Percentiles rank a stretch among this genome's conserved stretches.
These are phyloP conservation scores for Parambassis ranga DNA, from an alignment of 2,797 vertebrate species.

Conservation along the genomic window DNA sequence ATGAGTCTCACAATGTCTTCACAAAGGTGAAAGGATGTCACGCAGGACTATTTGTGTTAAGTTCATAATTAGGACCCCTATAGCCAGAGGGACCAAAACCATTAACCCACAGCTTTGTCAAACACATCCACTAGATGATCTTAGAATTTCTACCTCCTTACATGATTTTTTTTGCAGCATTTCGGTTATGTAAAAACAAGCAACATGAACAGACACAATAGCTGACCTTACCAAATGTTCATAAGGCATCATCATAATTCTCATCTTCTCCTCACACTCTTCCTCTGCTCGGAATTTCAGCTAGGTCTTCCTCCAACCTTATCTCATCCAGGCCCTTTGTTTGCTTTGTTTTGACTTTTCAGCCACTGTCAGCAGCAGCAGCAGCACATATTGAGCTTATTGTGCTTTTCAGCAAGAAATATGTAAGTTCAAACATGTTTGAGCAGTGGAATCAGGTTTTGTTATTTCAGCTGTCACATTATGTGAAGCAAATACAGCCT, in stretches of 20 bases:
- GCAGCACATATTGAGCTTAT: background rate
- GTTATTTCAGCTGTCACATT: background rate
- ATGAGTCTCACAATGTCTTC: constrained; percentile 1
- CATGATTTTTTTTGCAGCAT: too few species aligned
- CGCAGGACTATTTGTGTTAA: constrained; percentile 24
- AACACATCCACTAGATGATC: background rate
- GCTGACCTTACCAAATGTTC: background rate
- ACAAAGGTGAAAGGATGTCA: constrained; percentile 47
- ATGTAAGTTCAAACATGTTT: background rate
- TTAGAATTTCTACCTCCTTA: background rate
- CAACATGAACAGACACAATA: background rate
- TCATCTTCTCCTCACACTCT: constrained; percentile 10
- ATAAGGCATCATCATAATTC: background rate
- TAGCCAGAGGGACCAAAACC: background rate
- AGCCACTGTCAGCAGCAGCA: background rate
- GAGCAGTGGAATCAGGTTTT: background rate
- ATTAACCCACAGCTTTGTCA: background rate
- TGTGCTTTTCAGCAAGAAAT: too few species aligned
- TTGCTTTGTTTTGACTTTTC: constrained; percentile 21
- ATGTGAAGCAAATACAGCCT: background rate
- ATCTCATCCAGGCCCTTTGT: constrained; percentile 28
- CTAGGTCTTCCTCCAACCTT: background rate
- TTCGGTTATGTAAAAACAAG: constrained; percentile 13
- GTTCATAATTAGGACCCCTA: constrained; percentile 14
- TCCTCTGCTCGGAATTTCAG: background rate